Conservation (phyloP, 2,113 vertebrate genomes). For the Struthidea cinerea region DNA sequence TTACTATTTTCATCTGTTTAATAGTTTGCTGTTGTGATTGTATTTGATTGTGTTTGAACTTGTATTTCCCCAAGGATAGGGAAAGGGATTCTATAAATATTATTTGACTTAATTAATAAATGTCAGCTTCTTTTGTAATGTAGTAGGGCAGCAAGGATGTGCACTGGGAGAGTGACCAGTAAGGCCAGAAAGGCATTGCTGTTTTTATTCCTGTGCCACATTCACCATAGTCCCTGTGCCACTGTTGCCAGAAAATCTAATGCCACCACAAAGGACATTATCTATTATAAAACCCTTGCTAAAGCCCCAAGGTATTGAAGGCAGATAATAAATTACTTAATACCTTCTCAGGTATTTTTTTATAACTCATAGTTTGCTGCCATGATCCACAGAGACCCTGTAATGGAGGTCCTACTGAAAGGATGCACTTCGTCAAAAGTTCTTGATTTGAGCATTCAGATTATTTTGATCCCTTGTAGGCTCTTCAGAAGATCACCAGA, state of each 20-base stretch:
- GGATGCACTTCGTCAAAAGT: not conserved
- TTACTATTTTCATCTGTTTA: conserved; percentile 2
- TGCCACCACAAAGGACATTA: not conserved
- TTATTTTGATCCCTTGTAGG: not conserved
- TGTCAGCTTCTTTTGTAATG: not conserved
- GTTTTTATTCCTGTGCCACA: not conserved
- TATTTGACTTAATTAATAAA: conserved; percentile 44
- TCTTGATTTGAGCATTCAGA: not conserved
- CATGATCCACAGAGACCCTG: rapidly evolving
- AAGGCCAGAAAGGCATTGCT: not conserved
- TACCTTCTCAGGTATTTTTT: not conserved
- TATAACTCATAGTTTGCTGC: not conserved
- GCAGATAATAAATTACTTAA: not conserved
- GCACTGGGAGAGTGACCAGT: not conserved
- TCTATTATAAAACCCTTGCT: not conserved
- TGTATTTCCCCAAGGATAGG: not conserved
- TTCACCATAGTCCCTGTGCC: not conserved
- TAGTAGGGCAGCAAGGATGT: not conserved
- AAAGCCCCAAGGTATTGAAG: not conserved
- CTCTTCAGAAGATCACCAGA: not conserved
- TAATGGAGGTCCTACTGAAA: not conserved
- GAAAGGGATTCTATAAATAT: conserved; percentile 30
- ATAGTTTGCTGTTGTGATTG: conserved; percentile 23
- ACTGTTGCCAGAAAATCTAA: not conserved
- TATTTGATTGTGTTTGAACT: conserved; percentile 21